Base-by-base conservation (phyloP, 2,113 vertebrate species). In the Nothocercus julius region DNA sequence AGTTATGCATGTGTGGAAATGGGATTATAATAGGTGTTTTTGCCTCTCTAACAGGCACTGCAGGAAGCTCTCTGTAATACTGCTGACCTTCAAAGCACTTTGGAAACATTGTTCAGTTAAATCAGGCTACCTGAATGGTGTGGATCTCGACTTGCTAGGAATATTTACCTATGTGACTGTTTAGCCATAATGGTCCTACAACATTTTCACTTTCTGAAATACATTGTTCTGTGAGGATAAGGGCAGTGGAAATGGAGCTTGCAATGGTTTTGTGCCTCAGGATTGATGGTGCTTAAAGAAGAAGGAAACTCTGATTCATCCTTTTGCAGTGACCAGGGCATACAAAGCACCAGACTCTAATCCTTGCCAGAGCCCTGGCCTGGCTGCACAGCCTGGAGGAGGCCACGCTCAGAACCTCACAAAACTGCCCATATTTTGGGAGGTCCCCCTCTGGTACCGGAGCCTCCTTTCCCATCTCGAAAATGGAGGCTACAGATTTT, bases 51-150 rank as follows among this genome's bases (percentile, higher is more conserved):
- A 67, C 45, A 86, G 80, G 77, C 72, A 32, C 45, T 2, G 4
- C 69, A 42, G 62, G 40, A 90, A 89, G 47, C 67, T 75, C 79
- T 79, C 67, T 89, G 30, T 64, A 82, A 68, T 87, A 27, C 7
- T 64, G 32, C 42, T 89, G 85, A 66, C 87, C 36, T 95, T 94
- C 58, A 66, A 76, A 82, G 75, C 66, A 22, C 68, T 69, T 92
- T 11, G 51, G 47, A 91, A 94, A 66, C 38, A 44, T 44, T 54
- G 27, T 44, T 87, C 16, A 32, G 30, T 89, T 85, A 53, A 87
- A 45, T 76, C 24, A 91, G 44, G 58, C 82, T 85, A 1, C 56
- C 36, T 56, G 78, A 91, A 58, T 63, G 14, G 5, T 62, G 36
- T 40, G 30, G 25, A 5, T 85, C 66, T 89, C n/a, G 47, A n/a